A percentile compares a stretch with the other conserved stretches of the same genome.
Conservation (phyloP, 2,797 vertebrate species). For the Margarornis squamiger region DNA sequence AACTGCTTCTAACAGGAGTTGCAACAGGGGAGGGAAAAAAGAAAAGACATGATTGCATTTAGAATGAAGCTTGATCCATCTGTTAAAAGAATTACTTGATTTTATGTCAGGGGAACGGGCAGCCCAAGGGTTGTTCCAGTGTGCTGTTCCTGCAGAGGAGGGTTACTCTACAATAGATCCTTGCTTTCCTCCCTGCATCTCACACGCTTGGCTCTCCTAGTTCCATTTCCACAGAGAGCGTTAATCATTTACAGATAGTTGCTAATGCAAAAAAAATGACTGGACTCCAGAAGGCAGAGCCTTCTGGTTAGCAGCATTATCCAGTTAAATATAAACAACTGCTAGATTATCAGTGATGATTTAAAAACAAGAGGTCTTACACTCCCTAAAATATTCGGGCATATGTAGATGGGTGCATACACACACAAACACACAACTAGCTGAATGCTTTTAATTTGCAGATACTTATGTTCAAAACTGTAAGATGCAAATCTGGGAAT, state of each 20-base stretch:
- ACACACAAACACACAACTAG: background rate
- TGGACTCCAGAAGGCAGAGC: constrained; percentile 2
- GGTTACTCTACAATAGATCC: background rate
- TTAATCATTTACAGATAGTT: constrained; percentile 39
- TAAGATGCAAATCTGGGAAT: background rate
- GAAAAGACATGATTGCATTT: background rate
- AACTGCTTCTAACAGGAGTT: background rate
- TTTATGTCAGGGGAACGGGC: background rate
- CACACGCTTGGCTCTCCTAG: background rate
- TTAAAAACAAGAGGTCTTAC: constrained; percentile 8
- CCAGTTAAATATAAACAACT: constrained; percentile 32
- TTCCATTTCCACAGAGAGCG: background rate
- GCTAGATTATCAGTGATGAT: background rate
- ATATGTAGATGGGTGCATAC: background rate
- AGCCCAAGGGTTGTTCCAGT: background rate
- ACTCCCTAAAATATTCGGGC: background rate
- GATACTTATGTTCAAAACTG: background rate
- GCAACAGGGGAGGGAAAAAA: background rate
- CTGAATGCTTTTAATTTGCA: background rate
- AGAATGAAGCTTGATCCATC: background rate
- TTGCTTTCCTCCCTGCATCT: background rate
- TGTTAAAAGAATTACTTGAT: background rate
- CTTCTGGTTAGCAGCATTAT: constrained; percentile 6
- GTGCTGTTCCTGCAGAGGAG: background rate
- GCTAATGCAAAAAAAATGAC: background rate